Percentiles rank a stretch among this genome's conserved stretches.
These are phyloP conservation scores for Tamias sibiricus DNA, from an alignment of 2,113 vertebrate genomes.

Conservation along the genomic window DNA sequence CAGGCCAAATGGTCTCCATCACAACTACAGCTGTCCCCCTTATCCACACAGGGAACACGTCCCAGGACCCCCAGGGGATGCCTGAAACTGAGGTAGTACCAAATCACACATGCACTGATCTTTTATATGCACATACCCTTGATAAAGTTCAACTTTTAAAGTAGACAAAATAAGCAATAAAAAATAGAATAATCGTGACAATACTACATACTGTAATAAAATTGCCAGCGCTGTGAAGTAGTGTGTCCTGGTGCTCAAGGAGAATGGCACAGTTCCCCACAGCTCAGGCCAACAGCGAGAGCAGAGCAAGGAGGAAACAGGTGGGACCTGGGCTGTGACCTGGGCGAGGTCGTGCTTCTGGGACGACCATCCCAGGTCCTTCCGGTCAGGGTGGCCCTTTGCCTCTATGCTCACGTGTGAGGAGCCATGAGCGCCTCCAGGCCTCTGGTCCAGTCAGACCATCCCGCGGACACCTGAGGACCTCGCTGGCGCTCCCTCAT, in stretches of 20 bases:
- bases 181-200: neutral
- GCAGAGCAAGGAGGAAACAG: neutral
- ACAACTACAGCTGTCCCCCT: neutral
- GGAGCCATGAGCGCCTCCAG: neutral
- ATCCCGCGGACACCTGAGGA: neutral
- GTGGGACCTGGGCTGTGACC: neutral
- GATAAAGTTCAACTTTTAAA: no score
- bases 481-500: neutral
- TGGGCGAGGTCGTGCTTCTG: neutral
- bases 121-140: no score
- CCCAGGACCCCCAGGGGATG: neutral
- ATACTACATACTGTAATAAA: fast-evolving
- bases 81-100: neutral
- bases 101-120: no score
- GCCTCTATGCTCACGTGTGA: neutral
- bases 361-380: neutral
- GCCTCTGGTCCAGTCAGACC: neutral
- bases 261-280: neutral
- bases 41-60: no score
- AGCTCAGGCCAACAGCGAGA: neutral
- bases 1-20: fast-evolving
- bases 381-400: neutral
- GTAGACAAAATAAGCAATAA: neutral
- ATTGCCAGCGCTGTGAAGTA: no score
- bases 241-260: neutral